These are phyloP conservation scores for Trigoniulus corallinus DNA, from an alignment of 1,140 invertebrate species.

Conservation along the genomic window DNA sequence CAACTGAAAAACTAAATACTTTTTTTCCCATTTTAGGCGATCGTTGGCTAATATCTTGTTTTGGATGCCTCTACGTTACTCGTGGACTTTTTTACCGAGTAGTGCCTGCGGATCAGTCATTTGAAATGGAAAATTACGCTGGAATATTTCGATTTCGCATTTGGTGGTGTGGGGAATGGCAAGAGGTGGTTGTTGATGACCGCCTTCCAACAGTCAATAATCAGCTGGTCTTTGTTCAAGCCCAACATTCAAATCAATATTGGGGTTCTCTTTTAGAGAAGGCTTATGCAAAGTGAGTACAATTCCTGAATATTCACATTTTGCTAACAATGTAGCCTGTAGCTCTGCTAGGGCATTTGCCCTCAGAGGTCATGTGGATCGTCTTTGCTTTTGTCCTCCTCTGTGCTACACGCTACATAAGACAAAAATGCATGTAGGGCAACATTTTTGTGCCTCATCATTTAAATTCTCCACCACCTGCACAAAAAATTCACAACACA, in stretches of 20 bases:
- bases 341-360: too few relatives aligned
- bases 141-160: slow-evolving; percentile 84
- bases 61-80: slow-evolving; percentile 65
- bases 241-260: slow-evolving; percentile 68
- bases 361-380: too few relatives aligned
- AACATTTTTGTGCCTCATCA: too few relatives aligned
- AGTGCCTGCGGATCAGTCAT: slow-evolving; percentile 83
- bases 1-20: too few relatives aligned
- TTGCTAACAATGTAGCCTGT: background rate
- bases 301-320: slow-evolving; percentile 4
- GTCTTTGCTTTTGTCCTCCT: too few relatives aligned
- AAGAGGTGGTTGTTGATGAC: slow-evolving; percentile 84
- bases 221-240: slow-evolving; percentile 79
- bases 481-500: too few relatives aligned
- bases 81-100: slow-evolving; percentile 86
- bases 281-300: slow-evolving; percentile 88
- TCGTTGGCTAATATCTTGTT: slow-evolving; percentile 74
- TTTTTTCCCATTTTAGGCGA: slow-evolving; percentile 72
- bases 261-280: slow-evolving; percentile 95
- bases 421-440: too few relatives aligned
- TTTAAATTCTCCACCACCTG: too few relatives aligned
- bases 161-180: slow-evolving; percentile 94
- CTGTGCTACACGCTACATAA: too few relatives aligned
- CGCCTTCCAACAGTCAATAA: slow-evolving; percentile 83
- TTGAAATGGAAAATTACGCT: slow-evolving; percentile 42